Base-by-base conservation (phyloP, 2,888 invertebrate genomes). In the Mallateleia sp. region DNA sequence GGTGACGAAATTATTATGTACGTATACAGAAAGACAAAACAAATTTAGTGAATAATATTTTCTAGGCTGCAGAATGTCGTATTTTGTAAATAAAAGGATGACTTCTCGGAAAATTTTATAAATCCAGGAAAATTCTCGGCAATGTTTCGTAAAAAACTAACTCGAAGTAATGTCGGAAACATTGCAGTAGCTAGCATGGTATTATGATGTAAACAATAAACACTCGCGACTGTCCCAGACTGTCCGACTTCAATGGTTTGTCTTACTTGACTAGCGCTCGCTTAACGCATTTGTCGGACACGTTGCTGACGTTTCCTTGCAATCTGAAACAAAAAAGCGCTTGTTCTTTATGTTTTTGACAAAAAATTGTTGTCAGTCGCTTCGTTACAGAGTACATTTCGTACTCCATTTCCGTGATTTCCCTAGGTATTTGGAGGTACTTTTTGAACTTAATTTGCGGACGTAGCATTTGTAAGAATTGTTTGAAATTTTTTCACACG, bases 121-220 rank as follows among this genome's bases (percentile, higher is more conserved):
- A n/a, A n/a, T n/a, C n/a, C n/a, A n/a, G n/a, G n/a, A n/a, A n/a
- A n/a, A n/a, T n/a, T n/a, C n/a, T n/a, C n/a, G n/a, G n/a, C n/a
- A n/a, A n/a, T n/a, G n/a, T n/a, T n/a, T n/a, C n/a, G n/a, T n/a
- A n/a, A n/a, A n/a, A n/a, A 20, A 52, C 52, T 38, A 14, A 11
- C 38, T 38, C 38, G 11, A 11, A 5, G 38, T 38, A 38, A 38
- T 45, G 45, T 18, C 45, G 18, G 18, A 45, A 45, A n/a, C 45
- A 45, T 18, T 45, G 3, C 45, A 2, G n/a, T 45, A n/a, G 9
- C 8, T 18, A 3, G 4, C 5, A 11, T 50, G 2, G 32, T 15
- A 50, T 50, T 50, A 34, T 34, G 34, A 34, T 67, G 67, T 67
- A 32, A 67, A 50, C 67, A 67, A 52, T 67, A 67, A 67, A 67